Evolutionary conservation across 2,113 vertebrate genomes (phyloP).

Genomic region (Rhinichthys klamathensis): DNA sequence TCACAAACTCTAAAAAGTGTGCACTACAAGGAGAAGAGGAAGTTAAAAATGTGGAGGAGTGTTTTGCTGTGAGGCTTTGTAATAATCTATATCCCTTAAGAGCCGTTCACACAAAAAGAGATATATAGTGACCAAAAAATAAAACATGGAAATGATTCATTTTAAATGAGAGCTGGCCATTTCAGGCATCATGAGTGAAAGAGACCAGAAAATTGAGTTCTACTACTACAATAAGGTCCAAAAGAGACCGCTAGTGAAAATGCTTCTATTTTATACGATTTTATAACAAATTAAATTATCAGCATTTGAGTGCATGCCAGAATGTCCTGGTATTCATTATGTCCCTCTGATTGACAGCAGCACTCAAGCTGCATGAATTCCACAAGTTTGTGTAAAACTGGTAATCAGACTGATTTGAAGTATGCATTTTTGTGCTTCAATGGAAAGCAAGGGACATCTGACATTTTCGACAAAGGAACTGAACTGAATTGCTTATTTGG

Average conservation of each 20-base stretch:
- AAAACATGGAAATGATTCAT: background rate
- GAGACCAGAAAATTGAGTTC: background rate
- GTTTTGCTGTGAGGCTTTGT: background rate
- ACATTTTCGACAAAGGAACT: background rate
- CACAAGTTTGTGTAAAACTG: background rate
- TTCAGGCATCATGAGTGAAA: background rate
- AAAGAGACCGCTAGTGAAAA: background rate
- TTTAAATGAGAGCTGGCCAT: background rate
- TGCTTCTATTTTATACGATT: background rate
- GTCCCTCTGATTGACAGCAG: background rate
- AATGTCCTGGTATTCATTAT: background rate
- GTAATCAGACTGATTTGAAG: background rate
- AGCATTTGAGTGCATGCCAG: background rate
- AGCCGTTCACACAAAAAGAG: background rate
- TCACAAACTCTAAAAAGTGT: conserved; percentile 23
- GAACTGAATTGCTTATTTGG: background rate
- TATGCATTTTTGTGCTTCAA: background rate
- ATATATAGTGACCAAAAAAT: background rate
- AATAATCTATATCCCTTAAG: background rate
- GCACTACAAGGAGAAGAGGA: conserved; percentile 17
- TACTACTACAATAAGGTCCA: background rate
- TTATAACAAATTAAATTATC: background rate
- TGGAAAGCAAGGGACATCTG: background rate
- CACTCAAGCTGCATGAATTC: background rate
- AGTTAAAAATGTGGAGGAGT: conserved; percentile 5